Evolutionary conservation across 1,140 invertebrate genomes (phyloP).

Genomic region (Meteorus sp.): DNA sequence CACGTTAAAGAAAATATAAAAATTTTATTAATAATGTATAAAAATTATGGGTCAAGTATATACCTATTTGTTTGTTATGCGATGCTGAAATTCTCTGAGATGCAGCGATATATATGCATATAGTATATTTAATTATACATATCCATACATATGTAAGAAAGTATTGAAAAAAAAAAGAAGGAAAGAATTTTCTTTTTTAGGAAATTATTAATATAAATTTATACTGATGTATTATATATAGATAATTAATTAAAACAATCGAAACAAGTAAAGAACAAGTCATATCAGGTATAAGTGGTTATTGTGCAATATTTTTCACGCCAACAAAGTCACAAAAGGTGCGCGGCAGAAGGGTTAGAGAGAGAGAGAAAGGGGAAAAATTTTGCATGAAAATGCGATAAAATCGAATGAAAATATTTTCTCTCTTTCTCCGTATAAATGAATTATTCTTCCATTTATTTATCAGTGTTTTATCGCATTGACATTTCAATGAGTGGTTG

Average conservation of each 20-base stretch:
- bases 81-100: conserved; percentile 26
- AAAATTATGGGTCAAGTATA: too few species aligned
- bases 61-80: conserved; percentile 23
- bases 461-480: too few species aligned
- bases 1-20: too few species aligned
- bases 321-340: conserved; percentile 37
- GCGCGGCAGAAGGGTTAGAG: conserved; percentile 27
- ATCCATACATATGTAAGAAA: too few species aligned
- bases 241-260: too few species aligned
- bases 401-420: neutral
- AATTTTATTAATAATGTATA: too few species aligned
- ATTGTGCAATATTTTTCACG: conserved; percentile 42
- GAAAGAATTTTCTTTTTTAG: neutral
- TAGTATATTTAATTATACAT: conserved; percentile 16
- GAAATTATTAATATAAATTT: too few species aligned
- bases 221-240: too few species aligned
- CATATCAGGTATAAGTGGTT: conserved; percentile 34
- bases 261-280: conserved; percentile 36
- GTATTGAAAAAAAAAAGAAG: too few species aligned
- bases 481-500: too few species aligned
- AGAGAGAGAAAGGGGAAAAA: conserved; percentile 26
- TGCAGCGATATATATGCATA: conserved; percentile 31
- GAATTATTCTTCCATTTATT: too few species aligned
- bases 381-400: neutral
- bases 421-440: too few species aligned